Evolutionary conservation across 2,113 vertebrate species (phyloP).

Genomic region (Brienomyrus brachyistius): DNA sequence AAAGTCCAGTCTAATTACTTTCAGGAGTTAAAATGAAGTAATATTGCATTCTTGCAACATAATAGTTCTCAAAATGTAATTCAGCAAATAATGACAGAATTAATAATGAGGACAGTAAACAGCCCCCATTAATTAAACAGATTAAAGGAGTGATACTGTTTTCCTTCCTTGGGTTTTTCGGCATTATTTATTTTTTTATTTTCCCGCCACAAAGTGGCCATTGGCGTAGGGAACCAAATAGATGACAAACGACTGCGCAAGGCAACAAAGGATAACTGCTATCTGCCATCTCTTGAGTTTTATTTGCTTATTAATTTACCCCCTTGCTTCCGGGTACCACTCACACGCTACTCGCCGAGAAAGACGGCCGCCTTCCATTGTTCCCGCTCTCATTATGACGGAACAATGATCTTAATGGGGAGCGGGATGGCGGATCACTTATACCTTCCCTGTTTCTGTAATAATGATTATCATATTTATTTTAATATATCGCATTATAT

Average conservation of each 20-base stretch:
- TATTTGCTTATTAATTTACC: constrained; percentile 11
- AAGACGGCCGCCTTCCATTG: background rate
- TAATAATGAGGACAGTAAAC: background rate
- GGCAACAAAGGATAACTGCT: background rate
- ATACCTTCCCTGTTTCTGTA: background rate
- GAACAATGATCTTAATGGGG: background rate
- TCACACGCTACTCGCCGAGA: background rate
- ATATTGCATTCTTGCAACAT: background rate
- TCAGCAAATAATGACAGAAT: background rate
- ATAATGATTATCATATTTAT: constrained; percentile 1
- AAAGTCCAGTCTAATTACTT: background rate
- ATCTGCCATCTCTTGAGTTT: constrained; percentile 1
- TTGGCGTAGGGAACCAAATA: background rate
- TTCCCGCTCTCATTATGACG: background rate
- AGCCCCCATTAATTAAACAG: constrained; percentile 7
- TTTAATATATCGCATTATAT: constrained; percentile 4
- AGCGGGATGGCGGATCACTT: background rate
- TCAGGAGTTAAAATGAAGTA: constrained; percentile 8
- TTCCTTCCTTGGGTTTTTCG: background rate
- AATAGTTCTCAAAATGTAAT: constrained; percentile 5
- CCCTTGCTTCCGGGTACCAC: background rate
- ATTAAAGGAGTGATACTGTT: background rate
- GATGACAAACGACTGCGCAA: background rate
- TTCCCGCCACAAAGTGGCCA: background rate
- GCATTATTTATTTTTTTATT: background rate